Conservation (phyloP, 2,888 invertebrate species). For the Syritta pipiens region DNA sequence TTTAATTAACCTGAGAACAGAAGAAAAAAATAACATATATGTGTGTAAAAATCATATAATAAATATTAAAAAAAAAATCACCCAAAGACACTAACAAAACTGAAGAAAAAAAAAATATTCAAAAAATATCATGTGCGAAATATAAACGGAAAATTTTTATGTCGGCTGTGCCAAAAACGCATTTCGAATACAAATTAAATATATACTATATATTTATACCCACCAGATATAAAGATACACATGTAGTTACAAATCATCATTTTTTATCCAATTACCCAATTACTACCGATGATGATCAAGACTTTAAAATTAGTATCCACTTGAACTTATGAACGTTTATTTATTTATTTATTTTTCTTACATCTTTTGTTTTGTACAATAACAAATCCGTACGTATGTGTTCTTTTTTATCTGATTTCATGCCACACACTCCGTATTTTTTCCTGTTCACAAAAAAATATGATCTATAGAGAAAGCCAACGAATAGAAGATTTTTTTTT, state of each 20-base stretch:
- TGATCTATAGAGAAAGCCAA: conserved; percentile 36
- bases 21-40: conserved; percentile 8
- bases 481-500: neutral
- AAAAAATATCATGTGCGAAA: conserved; percentile 23
- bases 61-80: conserved; percentile 3
- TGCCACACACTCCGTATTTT: conserved; percentile 28
- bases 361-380: no score
- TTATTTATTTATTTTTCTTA: no score
- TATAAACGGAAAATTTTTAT: conserved; percentile 41
- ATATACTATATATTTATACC: neutral
- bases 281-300: no score
- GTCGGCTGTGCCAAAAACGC: conserved; percentile 55
- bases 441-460: conserved; percentile 47
- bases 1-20: conserved; percentile 55
- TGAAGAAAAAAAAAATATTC: neutral
- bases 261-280: conserved; percentile 1
- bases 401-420: conserved; percentile 24
- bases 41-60: conserved; percentile 1
- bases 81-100: neutral
- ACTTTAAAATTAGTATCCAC: no score
- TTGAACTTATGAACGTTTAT: conserved; percentile 34
- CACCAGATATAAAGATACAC: no score
- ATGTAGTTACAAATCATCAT: conserved; percentile 7
- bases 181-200: conserved; percentile 35
- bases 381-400: no score